Evolutionary conservation across 30 jellyfish, hydroid and myxozoan genomes (phyloP), one percentile per base, ranked within the genome.

Genomic region (Sanderia malayensis): DNA sequence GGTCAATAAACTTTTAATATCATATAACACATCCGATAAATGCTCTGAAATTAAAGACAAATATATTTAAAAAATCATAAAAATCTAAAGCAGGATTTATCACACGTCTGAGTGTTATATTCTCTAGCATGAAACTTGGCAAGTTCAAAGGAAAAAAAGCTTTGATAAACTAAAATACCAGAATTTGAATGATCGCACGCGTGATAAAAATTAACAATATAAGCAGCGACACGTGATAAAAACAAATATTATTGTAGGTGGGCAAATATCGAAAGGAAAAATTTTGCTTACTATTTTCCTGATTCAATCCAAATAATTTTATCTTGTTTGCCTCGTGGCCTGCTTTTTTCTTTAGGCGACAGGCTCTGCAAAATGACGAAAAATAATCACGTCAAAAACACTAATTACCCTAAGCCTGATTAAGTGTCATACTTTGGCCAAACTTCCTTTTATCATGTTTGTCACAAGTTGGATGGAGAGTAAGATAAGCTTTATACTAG

Each of bases 341-440:
- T 29, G 96, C 96, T 31, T 86, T 86, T 31, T 86, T 86, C 89
- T 86, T 86, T 68, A 86, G 61, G 57, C 96, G 96, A 53, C 96
- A 86, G 23, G 96, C 96, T 58, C 94, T 86, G 60, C n/a, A n/a
- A n/a, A n/a, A n/a, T n/a, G n/a, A n/a, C n/a, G n/a, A n/a, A n/a
- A n/a, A n/a, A n/a, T n/a, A n/a, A n/a, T n/a, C n/a, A n/a, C n/a
- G n/a, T n/a, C n/a, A n/a, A n/a, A n/a, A n/a, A n/a, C n/a, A n/a
- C n/a, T n/a, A n/a, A n/a, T n/a, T n/a, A n/a, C n/a, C n/a, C n/a
- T n/a, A n/a, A n/a, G n/a, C n/a, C n/a, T n/a, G n/a, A n/a, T n/a
- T n/a, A n/a, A n/a, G n/a, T n/a, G n/a, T n/a, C n/a, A n/a, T n/a
- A n/a, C n/a, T n/a, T n/a, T n/a, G n/a, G n/a, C n/a, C n/a, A n/a